These are phyloP conservation scores for Eucera pruinosa DNA, from an alignment of 2,888 invertebrate genomes.

Conservation along the genomic window DNA sequence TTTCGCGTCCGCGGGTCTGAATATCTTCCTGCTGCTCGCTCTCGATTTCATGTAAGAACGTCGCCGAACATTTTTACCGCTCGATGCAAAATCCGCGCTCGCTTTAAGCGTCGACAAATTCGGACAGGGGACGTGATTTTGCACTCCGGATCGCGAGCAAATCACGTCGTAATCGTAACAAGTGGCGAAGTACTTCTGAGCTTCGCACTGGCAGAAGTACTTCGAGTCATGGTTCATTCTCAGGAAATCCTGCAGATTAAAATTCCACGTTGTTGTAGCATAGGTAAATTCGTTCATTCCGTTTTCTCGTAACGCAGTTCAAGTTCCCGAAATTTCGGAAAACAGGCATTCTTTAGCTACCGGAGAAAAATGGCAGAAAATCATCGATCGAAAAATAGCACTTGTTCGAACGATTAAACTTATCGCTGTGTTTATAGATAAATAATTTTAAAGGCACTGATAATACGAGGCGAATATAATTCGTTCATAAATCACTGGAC, in stretches of 20 bases:
- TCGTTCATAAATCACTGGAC: no score
- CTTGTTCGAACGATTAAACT: no score
- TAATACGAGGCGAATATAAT: no score
- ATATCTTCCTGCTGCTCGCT: not conserved
- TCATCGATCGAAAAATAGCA: no score
- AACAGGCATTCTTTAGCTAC: no score
- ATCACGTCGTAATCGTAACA: constrained; percentile 28
- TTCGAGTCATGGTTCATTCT: constrained; percentile 56
- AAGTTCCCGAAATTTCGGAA: no score
- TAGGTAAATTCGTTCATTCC: no score
- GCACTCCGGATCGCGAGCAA: constrained; percentile 14
- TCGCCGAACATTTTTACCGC: not conserved
- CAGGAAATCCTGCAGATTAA: constrained; percentile 72
- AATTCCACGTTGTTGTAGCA: no score
- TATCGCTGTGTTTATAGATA: no score
- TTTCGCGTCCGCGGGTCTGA: not conserved
- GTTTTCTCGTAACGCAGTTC: no score
- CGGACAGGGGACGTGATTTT: constrained; percentile 4
- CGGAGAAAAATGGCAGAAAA: no score
- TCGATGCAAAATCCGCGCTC: not conserved
- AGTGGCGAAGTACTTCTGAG: constrained; percentile 11
- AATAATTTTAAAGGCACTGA: no score
- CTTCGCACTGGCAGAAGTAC: constrained; percentile 22
- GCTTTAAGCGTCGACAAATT: constrained; percentile 5
- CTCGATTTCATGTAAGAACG: not conserved